A percentile compares a stretch with the other conserved stretches of the same genome.
Evolutionary conservation across 2,888 invertebrate genomes (phyloP).

Genomic region (Platycnemis pennipes): DNA sequence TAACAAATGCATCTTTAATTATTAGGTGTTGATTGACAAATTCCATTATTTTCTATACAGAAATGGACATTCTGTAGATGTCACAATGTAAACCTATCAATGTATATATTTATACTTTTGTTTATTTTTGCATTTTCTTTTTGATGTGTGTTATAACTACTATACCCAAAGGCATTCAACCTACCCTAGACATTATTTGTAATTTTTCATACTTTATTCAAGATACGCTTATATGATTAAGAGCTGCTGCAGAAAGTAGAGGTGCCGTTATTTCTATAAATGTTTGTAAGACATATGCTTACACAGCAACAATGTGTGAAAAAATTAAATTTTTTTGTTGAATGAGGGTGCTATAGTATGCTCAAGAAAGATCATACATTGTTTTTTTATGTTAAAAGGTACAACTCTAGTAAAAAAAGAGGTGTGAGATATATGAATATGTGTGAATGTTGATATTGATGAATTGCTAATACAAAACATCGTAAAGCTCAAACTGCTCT

Average conservation of each 20-base stretch:
- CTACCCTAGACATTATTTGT: slow-evolving; percentile 65
- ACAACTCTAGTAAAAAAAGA: slow-evolving; percentile 56
- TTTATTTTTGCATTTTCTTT: slow-evolving; percentile 67
- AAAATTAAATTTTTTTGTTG: slow-evolving; percentile 53
- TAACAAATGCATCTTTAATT: slow-evolving; percentile 63
- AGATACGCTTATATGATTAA: slow-evolving; percentile 67
- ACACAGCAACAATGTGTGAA: slow-evolving; percentile 61
- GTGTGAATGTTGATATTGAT: slow-evolving; percentile 66
- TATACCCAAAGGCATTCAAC: slow-evolving; percentile 64
- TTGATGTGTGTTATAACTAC: slow-evolving; percentile 64
- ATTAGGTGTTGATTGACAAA: slow-evolving; percentile 65
- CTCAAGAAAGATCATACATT: slow-evolving; percentile 64
- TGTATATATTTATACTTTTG: slow-evolving; percentile 67
- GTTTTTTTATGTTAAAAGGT: slow-evolving; percentile 63
- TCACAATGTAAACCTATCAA: slow-evolving; percentile 56
- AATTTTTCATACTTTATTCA: slow-evolving; percentile 68
- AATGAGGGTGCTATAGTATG: slow-evolving; percentile 67
- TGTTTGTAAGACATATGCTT: slow-evolving; percentile 65
- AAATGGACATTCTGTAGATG: slow-evolving; percentile 64
- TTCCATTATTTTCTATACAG: slow-evolving; percentile 67
- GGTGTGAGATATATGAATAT: slow-evolving; percentile 65
- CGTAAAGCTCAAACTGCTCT: slow-evolving; percentile 66
- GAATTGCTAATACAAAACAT: slow-evolving; percentile 63
- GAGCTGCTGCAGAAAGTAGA: slow-evolving; percentile 66
- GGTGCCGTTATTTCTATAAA: slow-evolving; percentile 68